Conservation (phyloP, 2,888 invertebrate genomes). For the Arctia plantaginis region DNA sequence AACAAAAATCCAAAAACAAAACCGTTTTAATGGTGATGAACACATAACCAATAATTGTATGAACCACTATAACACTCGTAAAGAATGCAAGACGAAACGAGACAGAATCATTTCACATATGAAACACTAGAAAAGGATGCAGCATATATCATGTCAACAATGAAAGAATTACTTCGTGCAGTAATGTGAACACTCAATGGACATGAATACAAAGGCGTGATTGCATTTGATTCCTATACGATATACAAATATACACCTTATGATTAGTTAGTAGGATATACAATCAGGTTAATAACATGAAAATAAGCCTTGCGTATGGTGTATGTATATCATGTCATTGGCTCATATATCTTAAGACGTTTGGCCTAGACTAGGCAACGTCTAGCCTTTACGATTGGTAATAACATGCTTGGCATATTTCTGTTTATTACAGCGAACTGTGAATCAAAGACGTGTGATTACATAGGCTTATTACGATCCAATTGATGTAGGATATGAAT, state of each 20-base stretch:
- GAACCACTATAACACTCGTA: conserved; percentile 41
- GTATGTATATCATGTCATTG: conserved; percentile 69
- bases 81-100: conserved; percentile 51
- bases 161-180: conserved; percentile 74
- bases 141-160: conserved; percentile 71
- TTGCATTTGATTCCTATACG: conserved; percentile 37
- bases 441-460: conserved; percentile 24
- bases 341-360: conserved; percentile 72
- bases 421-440: conserved; percentile 30
- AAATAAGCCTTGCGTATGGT: conserved; percentile 36
- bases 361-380: conserved; percentile 52
- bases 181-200: conserved; percentile 78
- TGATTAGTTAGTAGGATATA: conserved; percentile 23
- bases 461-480: conserved; percentile 27
- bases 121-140: conserved; percentile 46
- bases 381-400: conserved; percentile 48
- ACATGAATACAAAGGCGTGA: conserved; percentile 59
- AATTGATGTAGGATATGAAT: conserved; percentile 28
- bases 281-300: conserved; percentile 26
- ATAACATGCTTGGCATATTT: conserved; percentile 45
- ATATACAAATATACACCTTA: conserved; percentile 38
- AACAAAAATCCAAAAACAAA: conserved; percentile 49
- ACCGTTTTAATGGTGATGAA: conserved; percentile 55
- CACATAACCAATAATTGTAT: conserved; percentile 54
- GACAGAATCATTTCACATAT: conserved; percentile 34